These are phyloP conservation scores for Crioceris asparagi DNA, from an alignment of 2,888 invertebrate species.

Conservation along the genomic window DNA sequence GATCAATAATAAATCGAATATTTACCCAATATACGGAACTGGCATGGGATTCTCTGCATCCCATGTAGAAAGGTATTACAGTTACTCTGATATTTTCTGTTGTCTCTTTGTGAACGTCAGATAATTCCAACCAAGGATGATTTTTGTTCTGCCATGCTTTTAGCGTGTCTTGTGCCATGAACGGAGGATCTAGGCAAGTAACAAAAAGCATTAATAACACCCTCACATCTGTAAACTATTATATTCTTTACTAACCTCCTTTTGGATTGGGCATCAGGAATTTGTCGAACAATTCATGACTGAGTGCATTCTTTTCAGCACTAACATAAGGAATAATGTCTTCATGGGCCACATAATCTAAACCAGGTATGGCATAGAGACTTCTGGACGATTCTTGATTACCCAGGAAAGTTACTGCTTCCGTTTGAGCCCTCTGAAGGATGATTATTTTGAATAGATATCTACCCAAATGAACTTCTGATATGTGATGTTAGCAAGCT, in stretches of 20 bases:
- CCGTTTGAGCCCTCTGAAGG: constrained; percentile 87
- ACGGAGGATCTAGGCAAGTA: constrained; percentile 62
- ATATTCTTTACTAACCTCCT: constrained; percentile 44
- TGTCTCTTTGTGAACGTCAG: constrained; percentile 94
- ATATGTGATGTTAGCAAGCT: background rate
- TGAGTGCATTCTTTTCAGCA: constrained; percentile 76
- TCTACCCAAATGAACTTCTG: too few species aligned
- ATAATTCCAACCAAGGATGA: constrained; percentile 92
- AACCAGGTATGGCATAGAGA: constrained; percentile 89
- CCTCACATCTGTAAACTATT: too few species aligned
- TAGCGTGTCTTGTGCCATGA: constrained; percentile 78
- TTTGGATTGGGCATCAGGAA: constrained; percentile 75
- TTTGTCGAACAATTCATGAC: constrained; percentile 94
- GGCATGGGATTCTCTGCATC: constrained; percentile 82
- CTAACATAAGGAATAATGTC: constrained; percentile 93
- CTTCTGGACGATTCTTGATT: constrained; percentile 93
- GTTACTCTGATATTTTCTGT: constrained; percentile 94
- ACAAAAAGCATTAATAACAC: too few species aligned
- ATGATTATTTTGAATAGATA: constrained; percentile 6
- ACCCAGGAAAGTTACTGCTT: constrained; percentile 93
- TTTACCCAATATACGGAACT: constrained; percentile 84
- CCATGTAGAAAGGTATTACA: constrained; percentile 98
- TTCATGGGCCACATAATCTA: constrained; percentile 97
- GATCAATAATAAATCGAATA: constrained; percentile 2
- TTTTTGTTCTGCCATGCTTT: constrained; percentile 96